Base-by-base conservation (phyloP, 37 sponge, comb jelly and placozoan genomes). In the Geodia barretti region DNA sequence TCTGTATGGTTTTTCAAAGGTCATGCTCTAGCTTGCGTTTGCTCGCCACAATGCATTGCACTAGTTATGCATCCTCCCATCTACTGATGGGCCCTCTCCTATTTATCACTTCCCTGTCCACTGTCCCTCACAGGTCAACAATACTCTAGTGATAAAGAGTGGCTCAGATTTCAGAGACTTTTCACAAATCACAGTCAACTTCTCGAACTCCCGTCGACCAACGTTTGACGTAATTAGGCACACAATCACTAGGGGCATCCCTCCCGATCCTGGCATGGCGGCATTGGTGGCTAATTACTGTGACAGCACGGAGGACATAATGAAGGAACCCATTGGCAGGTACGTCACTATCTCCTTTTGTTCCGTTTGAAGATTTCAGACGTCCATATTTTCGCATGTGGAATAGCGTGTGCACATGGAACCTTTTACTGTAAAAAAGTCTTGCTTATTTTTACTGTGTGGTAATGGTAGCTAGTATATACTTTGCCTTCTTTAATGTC, bases 141-240 rank as follows among this genome's bases (percentile, higher is more conserved):
- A 68, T 36, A 81, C 78, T 5, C 37, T 77, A 2, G 67, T 94
- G 38, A 47, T 89, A 43, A 94, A 94, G 86, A 90, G 91, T 87
- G 95, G 95, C 0, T 86, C 91, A 64, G 95, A 94, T 60, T 94
- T 94, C 68, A 62, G 88, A 63, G 85, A 94, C 29, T 83, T 94
- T 28, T 86, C 88, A 2, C 79, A 90, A 60, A 60, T 94, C n/a
- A 84, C 72, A 35, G 72, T 93, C 23, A 69, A 64, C 14, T 77
- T 88, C 24, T 14, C 5, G 3, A 21, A 24, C 21, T 36, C 23
- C 26, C n/a, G n/a, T n/a, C 67, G 71, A 64, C 86, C 89, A 4
- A 39, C 14, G 39, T 33, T 81, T 39, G 79, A 4, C 21, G 74
- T 85, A 5, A 60, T 33, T 0, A 66, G 79, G 41, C 79, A 84